Conservation (phyloP, 2,113 vertebrate genomes). For the Ceuthmochares aereus region DNA sequence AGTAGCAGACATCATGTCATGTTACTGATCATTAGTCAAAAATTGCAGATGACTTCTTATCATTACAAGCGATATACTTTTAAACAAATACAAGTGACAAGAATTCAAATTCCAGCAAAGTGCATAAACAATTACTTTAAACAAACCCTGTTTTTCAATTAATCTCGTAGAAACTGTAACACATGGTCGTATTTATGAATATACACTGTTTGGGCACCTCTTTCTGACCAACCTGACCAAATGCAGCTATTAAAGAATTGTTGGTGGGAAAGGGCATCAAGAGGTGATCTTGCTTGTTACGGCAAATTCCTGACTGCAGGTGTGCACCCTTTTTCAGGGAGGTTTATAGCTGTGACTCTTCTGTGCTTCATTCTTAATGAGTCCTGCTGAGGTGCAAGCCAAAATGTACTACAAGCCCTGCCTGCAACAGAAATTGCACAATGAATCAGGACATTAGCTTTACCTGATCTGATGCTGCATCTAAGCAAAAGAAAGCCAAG, state of each 20-base stretch:
- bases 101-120: not conserved
- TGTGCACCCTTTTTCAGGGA: not conserved
- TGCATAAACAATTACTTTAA: not conserved
- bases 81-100: not conserved
- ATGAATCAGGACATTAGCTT: not conserved
- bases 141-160: not conserved
- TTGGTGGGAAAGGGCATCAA: not conserved
- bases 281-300: no score
- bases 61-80: not conserved
- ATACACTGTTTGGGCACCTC: not conserved
- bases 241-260: not conserved
- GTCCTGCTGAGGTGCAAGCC: not conserved
- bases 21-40: not conserved
- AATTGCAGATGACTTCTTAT: not conserved
- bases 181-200: not conserved
- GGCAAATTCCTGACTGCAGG: no score
- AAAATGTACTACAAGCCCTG: not conserved
- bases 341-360: not conserved
- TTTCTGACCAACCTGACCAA: not conserved
- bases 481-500: not conserved
- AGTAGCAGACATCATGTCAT: no score
- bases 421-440: accelerated
- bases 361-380: not conserved
- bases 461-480: not conserved
- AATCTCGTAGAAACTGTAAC: not conserved